A percentile compares a stretch with the other conserved stretches of the same genome.
These are phyloP conservation scores for Anguilla marmorata DNA, from an alignment of 2,797 vertebrate species.

Conservation along the genomic window DNA sequence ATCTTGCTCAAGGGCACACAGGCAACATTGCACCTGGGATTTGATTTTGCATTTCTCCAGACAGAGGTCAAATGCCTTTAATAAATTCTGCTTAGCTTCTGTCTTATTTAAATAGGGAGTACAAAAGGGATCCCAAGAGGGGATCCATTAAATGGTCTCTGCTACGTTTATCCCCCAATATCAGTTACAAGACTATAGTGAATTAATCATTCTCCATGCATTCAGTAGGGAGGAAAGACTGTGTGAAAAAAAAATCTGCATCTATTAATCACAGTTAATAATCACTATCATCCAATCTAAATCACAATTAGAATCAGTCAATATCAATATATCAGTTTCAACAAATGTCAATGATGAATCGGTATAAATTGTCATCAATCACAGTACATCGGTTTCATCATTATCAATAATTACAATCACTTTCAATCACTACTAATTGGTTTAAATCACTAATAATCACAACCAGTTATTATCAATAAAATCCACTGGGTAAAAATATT, in stretches of 20 bases:
- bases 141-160: not conserved
- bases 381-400: not conserved
- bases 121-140: not conserved
- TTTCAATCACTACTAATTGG: not conserved
- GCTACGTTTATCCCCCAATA: not conserved
- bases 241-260: not conserved
- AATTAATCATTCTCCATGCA: not conserved
- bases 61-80: not conserved
- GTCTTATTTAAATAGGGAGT: slow-evolving; percentile 9
- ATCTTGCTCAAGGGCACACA: not conserved
- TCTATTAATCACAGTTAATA: not conserved
- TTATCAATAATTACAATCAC: not conserved
- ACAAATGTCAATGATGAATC: not conserved
- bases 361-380: too few relatives aligned
- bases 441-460: too few relatives aligned
- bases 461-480: not conserved
- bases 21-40: not conserved
- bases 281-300: not conserved
- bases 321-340: not conserved
- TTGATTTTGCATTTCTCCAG: not conserved
- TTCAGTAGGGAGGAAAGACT: not conserved
- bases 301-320: not conserved
- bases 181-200: not conserved
- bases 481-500: not conserved
- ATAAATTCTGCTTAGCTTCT: not conserved